These are phyloP conservation scores for Asarcornis scutulata DNA, from an alignment of 2,113 vertebrate genomes.

Conservation along the genomic window DNA sequence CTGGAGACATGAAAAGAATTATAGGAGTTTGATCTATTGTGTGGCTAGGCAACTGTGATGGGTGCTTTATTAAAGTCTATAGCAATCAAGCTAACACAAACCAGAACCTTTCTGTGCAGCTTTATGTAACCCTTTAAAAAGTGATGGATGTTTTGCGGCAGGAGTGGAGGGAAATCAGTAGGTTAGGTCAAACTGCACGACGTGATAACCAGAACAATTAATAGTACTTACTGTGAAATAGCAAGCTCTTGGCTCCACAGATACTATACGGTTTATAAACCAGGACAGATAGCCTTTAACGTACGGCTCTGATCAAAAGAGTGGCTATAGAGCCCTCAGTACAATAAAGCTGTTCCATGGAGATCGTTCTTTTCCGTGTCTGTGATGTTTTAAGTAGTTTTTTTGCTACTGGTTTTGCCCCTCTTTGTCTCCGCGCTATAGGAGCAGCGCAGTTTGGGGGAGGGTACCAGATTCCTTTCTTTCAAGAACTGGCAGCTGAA, in stretches of 20 bases:
- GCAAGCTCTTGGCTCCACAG: conserved; percentile 19
- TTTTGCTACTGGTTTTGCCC: not conserved
- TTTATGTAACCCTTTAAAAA: conserved; percentile 38
- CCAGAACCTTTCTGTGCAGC: conserved; percentile 25
- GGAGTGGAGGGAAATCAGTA: not conserved
- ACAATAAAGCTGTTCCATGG: not conserved
- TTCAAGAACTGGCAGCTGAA: not conserved
- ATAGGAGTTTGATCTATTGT: conserved; percentile 37
- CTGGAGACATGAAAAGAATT: conserved; percentile 36
- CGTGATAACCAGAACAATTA: conserved; percentile 51
- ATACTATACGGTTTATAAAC: not conserved
- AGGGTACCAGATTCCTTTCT: not conserved
- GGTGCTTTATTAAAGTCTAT: conserved; percentile 51
- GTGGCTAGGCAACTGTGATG: conserved; percentile 37
- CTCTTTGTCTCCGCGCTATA: not conserved
- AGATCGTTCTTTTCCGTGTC: not conserved
- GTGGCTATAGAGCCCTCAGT: fast-evolving
- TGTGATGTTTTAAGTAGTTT: not conserved
- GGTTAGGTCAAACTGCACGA: conserved; percentile 33
- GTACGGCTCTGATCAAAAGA: not conserved
- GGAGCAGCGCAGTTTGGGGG: not conserved
- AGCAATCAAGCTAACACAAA: conserved; percentile 47
- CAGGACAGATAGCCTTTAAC: not conserved
- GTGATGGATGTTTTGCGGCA: conserved; percentile 48
- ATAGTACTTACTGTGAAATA: conserved; percentile 23